A percentile compares a stretch with the other conserved stretches of the same genome.
Conservation (phyloP, 2,888 invertebrate species). For the Resseliella maxima region DNA sequence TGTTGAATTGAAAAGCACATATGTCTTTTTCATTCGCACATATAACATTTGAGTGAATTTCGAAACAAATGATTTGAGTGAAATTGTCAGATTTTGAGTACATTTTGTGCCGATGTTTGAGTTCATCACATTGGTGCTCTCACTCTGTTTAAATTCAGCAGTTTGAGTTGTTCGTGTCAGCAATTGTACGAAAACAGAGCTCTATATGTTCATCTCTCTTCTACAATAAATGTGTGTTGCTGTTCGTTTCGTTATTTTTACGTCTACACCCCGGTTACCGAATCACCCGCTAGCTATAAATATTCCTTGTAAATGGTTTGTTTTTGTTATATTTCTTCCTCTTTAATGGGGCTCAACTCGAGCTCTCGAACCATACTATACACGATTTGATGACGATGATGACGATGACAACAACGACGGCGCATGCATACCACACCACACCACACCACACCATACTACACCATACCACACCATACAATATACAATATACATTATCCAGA, state of each 20-base stretch:
- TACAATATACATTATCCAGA: constrained; percentile 49
- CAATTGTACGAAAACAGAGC: neutral
- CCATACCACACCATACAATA: no score
- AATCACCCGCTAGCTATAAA: constrained; percentile 56
- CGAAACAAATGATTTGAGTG: neutral
- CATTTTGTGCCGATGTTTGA: neutral
- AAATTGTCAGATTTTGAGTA: neutral
- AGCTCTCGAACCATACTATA: neutral
- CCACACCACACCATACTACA: no score
- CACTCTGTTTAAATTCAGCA: neutral
- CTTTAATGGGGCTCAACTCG: constrained; percentile 50
- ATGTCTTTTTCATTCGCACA: constrained; percentile 28
- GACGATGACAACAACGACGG: constrained; percentile 32
- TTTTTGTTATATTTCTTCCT: constrained; percentile 56
- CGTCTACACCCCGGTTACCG: constrained; percentile 50
- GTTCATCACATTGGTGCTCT: neutral
- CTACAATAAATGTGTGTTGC: neutral
- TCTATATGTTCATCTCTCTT: constrained; percentile 18
- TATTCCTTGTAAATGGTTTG: constrained; percentile 56
- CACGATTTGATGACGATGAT: constrained; percentile 37
- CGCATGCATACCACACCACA: constrained; percentile 54
- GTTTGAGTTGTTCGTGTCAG: neutral
- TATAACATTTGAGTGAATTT: constrained; percentile 30
- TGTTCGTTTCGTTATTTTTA: constrained; percentile 5
- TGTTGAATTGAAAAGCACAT: neutral